phyloP scores from a whole-genome alignment of 2,113 vertebrate species.

The Puntigrus tetrazona region DNA sequence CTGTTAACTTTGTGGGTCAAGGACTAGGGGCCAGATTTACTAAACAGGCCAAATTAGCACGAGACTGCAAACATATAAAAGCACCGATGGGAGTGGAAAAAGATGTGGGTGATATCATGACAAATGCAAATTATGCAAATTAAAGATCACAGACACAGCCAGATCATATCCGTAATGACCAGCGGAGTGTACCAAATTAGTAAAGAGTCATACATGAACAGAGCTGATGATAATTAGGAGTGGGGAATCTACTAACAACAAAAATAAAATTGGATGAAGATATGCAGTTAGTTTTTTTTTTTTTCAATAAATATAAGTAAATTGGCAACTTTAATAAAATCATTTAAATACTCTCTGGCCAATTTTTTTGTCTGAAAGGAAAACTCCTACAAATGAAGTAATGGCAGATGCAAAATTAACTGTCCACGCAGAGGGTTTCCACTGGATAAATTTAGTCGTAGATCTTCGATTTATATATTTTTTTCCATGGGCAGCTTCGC shows the following conservation, averaged over 20 bases:
- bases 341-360: not conserved
- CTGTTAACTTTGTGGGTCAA: not conserved
- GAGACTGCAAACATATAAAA: not conserved
- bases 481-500: not conserved
- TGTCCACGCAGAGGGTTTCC: not conserved
- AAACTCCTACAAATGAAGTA: not conserved
- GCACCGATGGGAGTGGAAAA: not conserved
- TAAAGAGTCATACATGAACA: not conserved
- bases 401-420: too few species aligned
- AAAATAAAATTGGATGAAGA: too few species aligned
- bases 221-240: not conserved
- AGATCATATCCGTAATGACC: not conserved
- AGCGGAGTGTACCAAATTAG: not conserved
- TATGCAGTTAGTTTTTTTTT: too few species aligned
- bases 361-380: not conserved
- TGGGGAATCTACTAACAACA: not conserved
- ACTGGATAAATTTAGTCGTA: not conserved
- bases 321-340: not conserved
- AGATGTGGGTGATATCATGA: not conserved
- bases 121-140: not conserved
- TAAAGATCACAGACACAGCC: not conserved
- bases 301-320: too few species aligned
- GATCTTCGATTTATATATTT: not conserved
- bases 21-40: not conserved
- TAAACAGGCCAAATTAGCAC: not conserved